Evolutionary conservation across 2,113 vertebrate species (phyloP).

Genomic region (Lates calcarifer): DNA sequence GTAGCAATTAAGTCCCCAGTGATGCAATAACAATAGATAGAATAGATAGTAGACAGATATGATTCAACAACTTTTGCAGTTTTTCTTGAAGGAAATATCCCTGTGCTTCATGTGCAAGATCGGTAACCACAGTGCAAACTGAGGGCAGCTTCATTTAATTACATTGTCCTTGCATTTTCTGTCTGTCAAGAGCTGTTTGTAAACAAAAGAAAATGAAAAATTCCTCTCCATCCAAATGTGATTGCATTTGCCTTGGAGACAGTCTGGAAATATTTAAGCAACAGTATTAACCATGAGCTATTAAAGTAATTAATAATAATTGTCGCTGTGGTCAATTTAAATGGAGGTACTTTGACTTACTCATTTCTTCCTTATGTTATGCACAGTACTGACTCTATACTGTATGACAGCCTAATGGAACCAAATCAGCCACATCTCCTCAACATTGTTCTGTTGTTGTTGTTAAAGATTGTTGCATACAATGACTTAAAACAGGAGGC

Average conservation of each 20-base stretch:
- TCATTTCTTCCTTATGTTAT: slow-evolving; percentile 31
- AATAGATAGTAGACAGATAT: background rate
- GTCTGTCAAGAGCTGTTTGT: slow-evolving; percentile 56
- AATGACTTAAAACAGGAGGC: background rate
- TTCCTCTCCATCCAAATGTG: slow-evolving; percentile 26
- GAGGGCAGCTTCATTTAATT: slow-evolving; percentile 1
- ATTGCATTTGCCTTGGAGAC: slow-evolving; percentile 52
- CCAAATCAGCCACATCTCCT: background rate
- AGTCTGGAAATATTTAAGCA: slow-evolving; percentile 71
- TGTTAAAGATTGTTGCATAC: background rate
- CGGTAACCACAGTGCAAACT: background rate
- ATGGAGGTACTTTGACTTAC: slow-evolving; percentile 29
- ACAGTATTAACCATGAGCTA: slow-evolving; percentile 53
- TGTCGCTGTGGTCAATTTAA: slow-evolving; percentile 59
- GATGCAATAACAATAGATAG: background rate
- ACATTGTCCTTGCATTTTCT: slow-evolving; percentile 15
- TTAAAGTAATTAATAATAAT: slow-evolving; percentile 77
- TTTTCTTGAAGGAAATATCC: background rate
- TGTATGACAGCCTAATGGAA: slow-evolving; percentile 8
- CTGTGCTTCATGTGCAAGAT: background rate
- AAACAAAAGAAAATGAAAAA: slow-evolving; percentile 60
- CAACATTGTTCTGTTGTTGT: slow-evolving; percentile 20
- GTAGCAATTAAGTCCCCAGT: background rate
- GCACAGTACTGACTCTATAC: slow-evolving; percentile 5
- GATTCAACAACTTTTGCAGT: background rate